Evolutionary conservation across 53 echinoderm and acorn worm species (phyloP).

Genomic region (Paracentrotus lividus): DNA sequence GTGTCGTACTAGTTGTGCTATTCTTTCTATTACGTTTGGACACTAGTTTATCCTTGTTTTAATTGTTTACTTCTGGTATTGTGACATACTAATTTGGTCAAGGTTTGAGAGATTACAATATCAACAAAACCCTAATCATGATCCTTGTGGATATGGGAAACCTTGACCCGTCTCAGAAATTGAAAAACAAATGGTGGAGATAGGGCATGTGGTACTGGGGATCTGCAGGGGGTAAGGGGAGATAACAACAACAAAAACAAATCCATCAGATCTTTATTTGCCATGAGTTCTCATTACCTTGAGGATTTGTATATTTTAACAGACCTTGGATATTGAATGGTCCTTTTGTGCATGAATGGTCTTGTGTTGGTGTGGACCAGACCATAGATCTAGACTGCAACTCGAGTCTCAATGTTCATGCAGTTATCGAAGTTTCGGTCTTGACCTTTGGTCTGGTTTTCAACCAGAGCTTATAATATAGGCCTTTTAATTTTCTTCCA

Average conservation of each 20-base stretch:
- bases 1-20: background rate
- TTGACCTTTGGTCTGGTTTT: too few species aligned
- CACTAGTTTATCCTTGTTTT: background rate
- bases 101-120: background rate
- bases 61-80: background rate
- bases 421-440: too few species aligned
- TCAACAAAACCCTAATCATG: background rate
- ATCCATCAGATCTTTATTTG: background rate
- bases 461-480: too few species aligned
- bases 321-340: background rate
- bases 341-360: too few species aligned
- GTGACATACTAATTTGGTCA: background rate
- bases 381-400: too few species aligned
- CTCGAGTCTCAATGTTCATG: too few species aligned
- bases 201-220: conserved; percentile 80
- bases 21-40: background rate
- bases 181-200: conserved; percentile 78
- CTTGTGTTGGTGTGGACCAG: too few species aligned
- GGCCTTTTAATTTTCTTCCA: too few species aligned
- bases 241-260: conserved; percentile 78
- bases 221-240: conserved; percentile 90
- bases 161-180: background rate
- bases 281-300: background rate
- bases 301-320: background rate
- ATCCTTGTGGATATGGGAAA: background rate